A percentile compares a stretch with the other conserved stretches of the same genome.
These are phyloP conservation scores for Baccha elongata DNA, from an alignment of 2,888 invertebrate genomes.

Conservation along the genomic window DNA sequence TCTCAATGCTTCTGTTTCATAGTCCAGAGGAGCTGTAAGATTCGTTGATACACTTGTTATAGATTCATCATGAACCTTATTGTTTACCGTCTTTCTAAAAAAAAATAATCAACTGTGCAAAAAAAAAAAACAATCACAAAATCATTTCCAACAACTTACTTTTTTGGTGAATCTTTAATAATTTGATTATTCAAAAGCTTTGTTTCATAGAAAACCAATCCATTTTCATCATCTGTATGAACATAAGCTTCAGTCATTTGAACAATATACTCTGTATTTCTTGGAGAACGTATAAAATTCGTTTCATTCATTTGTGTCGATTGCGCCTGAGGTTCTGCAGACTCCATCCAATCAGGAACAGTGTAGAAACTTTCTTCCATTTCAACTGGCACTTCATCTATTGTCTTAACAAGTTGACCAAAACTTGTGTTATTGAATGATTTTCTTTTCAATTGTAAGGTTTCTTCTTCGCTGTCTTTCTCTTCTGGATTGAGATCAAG, in stretches of 20 bases:
- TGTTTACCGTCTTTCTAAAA: neutral
- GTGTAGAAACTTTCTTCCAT: conserved; percentile 77
- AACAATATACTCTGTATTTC: conserved; percentile 77
- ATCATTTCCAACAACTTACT: conserved; percentile 12
- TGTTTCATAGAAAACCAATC: conserved; percentile 86
- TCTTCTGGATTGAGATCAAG: conserved; percentile 64
- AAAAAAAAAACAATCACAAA: neutral
- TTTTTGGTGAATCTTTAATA: conserved; percentile 9
- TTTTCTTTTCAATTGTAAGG: conserved; percentile 33
- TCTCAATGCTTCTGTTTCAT: conserved; percentile 87
- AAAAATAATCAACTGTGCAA: neutral
- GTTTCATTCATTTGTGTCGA: conserved; percentile 47
- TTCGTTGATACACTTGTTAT: conserved; percentile 83
- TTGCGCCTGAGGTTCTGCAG: conserved; percentile 24
- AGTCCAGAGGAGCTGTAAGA: conserved; percentile 85
- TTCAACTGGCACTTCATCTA: conserved; percentile 75
- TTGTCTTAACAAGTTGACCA: conserved; percentile 75
- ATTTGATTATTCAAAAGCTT: conserved; percentile 77
- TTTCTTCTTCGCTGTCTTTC: conserved; percentile 36
- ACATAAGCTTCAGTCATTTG: conserved; percentile 88
- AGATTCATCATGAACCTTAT: conserved; percentile 76
- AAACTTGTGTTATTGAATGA: conserved; percentile 72
- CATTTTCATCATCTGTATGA: conserved; percentile 88
- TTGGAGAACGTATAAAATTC: conserved; percentile 76
- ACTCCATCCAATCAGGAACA: conserved; percentile 74